Evolutionary conservation across 2,113 vertebrate genomes (phyloP).

Genomic region (Entelurus aequoreus): DNA sequence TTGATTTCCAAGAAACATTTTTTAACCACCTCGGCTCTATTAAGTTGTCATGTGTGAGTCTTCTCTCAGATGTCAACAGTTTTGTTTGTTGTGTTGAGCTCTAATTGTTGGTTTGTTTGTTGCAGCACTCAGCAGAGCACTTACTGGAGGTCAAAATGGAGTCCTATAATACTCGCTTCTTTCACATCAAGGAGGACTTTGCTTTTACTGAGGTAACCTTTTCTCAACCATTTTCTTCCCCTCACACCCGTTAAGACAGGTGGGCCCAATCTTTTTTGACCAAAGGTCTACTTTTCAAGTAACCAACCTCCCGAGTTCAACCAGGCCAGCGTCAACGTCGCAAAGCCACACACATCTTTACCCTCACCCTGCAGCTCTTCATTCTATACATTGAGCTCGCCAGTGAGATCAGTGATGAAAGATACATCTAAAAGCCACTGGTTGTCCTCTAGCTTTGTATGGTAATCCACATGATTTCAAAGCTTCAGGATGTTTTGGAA

Average conservation of each 20-base stretch:
- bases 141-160: constrained; percentile 89
- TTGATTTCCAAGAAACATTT: too few relatives aligned
- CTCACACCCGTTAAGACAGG: too few relatives aligned
- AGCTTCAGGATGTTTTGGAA: background rate
- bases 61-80: constrained; percentile 3
- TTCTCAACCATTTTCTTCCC: background rate
- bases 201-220: constrained; percentile 80
- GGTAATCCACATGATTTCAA: background rate
- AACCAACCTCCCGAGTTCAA: background rate
- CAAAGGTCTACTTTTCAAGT: constrained; percentile 4
- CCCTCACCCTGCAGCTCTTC: background rate
- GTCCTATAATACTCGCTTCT: constrained; percentile 82
- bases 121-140: constrained; percentile 76
- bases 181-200: constrained; percentile 87
- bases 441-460: background rate
- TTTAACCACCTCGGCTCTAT: too few relatives aligned
- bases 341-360: background rate
- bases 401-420: constrained; percentile 1
- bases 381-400: background rate
- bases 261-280: background rate
- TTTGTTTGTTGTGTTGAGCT: background rate
- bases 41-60: background rate
- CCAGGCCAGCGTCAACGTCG: background rate
- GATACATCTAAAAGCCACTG: background rate
- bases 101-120: constrained; percentile 1